Base-by-base conservation (phyloP, 2,888 invertebrate species). In the Pachliopta kotzebuea region DNA sequence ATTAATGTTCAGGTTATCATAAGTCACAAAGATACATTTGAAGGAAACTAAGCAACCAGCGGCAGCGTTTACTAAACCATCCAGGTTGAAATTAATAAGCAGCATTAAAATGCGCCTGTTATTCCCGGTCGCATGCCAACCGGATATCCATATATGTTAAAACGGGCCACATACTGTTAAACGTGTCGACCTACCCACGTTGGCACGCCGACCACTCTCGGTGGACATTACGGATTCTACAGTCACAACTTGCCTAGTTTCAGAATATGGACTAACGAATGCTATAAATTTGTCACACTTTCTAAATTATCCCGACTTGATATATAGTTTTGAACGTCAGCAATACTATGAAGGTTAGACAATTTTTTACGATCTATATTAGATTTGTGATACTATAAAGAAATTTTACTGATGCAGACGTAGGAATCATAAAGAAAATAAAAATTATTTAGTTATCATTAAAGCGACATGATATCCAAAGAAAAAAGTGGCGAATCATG, bases 101-200 rank as follows among this genome's bases (percentile, higher is more conserved):
- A 72, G 76, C 71, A 75, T 77, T 76, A 71, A 69, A 72, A 75
- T 78, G 76, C 74, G 75, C 70, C 78, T 76, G 83, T 81, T 86
- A 84, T 82, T 81, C 80, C 78, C 76, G 74, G 75, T 75, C 74
- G 77, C 77, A 79, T 77, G 77, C 74, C 67, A 80, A 78, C 86
- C 88, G 88, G 88, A 87, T 84, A 85, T 86, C 88, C 86, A 87
- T 86, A 86, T 78, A 82, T 76, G 86, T 76, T 77, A 75, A 86
- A 86, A 86, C 80, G 72, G 88, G 88, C 83, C 88, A 85, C 72
- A 76, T 77, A 77, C 73, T 76, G 70, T 29, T 55, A 52, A 31
- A 58, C 42, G 57, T 42, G 57, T 63, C 58, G 45, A 31, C 49
- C 55, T 29, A 59, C 37, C 50, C 29, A 29, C 26, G 59, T 59